Evolutionary conservation across 2,113 vertebrate genomes (phyloP), one percentile per base, ranked within the genome.

Genomic region (Sylvia atricapilla): DNA sequence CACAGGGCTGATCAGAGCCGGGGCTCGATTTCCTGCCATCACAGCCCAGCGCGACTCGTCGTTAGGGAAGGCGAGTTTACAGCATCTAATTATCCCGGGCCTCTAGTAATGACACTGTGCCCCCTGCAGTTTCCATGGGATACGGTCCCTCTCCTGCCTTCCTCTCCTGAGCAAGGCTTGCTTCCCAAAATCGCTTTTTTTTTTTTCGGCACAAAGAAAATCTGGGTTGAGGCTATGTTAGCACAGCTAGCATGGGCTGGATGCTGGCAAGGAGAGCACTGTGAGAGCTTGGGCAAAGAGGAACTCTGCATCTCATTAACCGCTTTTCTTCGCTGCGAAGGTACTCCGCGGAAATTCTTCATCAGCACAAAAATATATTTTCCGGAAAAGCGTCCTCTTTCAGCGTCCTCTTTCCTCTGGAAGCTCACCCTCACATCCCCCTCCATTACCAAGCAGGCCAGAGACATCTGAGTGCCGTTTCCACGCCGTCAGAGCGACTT

Each of bases 111-210:
- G 96, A 93, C 95, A 96, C 93, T 97, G 95, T 97, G 96, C 94
- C 96, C 96, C 96, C 95, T 97, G 95, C 96, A 96, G 96, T 97
- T 94, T 91, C 94, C 84, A 60, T 43, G 69, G 95, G 80, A 97
- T 92, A 95, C 80, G 44, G 56, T 81, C 62, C 91, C 46, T 63
- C 80, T 89, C 77, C 62, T 10, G 67, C 75, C 89, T 86, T 31
- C 83, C 76, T 73, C 89, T n/a, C 50, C 52, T 0, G 8, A 81
- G 73, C 58, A 4, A 41, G 66, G 17, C 62, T 84, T 15, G 46
- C 52, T 66, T 23, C 70, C 64, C 17, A 56, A 75, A 90, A 68
- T 4, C 1, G 47, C 28, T 16, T 25, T 5, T 27, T 41, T 27
- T 41, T 37, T 56, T 73, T 52, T 31, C 46, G 31, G 37, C 83